A percentile compares a stretch with the other conserved stretches of the same genome.
Conservation (phyloP, 35 echinoderm and acorn worm genomes). For the Anneissia japonica region DNA sequence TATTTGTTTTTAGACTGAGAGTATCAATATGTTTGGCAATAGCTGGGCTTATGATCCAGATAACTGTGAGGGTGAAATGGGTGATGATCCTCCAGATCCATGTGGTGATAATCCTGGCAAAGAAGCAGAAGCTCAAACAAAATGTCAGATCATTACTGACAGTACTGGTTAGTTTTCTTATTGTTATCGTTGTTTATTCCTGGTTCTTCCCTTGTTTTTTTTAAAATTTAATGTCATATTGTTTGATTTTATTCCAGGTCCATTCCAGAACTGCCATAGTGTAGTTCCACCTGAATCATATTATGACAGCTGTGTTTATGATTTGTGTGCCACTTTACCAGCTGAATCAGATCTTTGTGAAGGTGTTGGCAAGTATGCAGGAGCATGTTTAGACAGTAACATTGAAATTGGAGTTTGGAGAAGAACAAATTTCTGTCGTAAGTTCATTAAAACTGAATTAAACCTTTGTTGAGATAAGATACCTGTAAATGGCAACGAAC, state of each 20-base stretch:
- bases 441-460: neutral
- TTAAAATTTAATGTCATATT: no score
- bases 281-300: slow-evolving; percentile 19
- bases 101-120: neutral
- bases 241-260: slow-evolving; percentile 28
- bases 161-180: neutral
- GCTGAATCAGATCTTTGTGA: neutral
- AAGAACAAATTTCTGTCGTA: slow-evolving; percentile 8
- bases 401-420: slow-evolving; percentile 1
- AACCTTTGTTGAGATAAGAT: neutral
- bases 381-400: neutral
- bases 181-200: neutral
- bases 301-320: slow-evolving; percentile 54
- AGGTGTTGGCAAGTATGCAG: neutral
- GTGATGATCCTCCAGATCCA: neutral
- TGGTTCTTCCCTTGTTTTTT: neutral
- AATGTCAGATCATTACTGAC: neutral
- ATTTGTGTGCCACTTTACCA: slow-evolving; percentile 43
- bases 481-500: neutral
- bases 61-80: neutral
- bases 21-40: neutral
- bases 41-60: neutral
- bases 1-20: neutral
- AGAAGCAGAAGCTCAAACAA: neutral
- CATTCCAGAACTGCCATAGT: slow-evolving; percentile 23